Evolutionary conservation across 2,888 invertebrate species (phyloP).

Genomic region (Drosophila flavopinicola): DNA sequence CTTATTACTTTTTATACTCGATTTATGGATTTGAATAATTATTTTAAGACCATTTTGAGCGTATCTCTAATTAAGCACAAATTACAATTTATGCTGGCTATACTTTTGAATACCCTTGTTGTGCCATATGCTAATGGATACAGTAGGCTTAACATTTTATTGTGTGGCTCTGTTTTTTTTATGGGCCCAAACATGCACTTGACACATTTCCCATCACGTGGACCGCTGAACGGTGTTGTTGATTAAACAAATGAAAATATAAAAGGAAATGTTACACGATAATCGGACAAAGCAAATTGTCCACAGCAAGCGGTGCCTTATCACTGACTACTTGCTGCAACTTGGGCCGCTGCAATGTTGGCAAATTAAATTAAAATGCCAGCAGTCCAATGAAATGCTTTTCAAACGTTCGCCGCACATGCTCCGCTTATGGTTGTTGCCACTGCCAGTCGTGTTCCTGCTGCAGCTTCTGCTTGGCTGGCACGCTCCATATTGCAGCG

Average conservation of each 20-base stretch:
- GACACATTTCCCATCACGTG: slow-evolving; percentile 5
- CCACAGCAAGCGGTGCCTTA: background rate
- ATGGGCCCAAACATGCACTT: slow-evolving; percentile 7
- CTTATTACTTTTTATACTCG: too few species aligned
- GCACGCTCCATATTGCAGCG: slow-evolving; percentile 71
- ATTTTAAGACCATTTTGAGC: too few species aligned
- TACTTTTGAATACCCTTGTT: too few species aligned
- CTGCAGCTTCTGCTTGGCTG: slow-evolving; percentile 34
- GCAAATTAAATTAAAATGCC: slow-evolving; percentile 73
- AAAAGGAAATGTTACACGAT: slow-evolving; percentile 38
- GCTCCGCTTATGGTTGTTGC: slow-evolving; percentile 13
- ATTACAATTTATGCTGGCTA: too few species aligned
- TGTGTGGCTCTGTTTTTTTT: slow-evolving; percentile 1
- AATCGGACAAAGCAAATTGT: slow-evolving; percentile 20
- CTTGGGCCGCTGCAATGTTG: slow-evolving; percentile 1
- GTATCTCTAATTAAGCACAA: too few species aligned
- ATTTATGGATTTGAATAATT: too few species aligned
- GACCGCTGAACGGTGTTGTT: background rate
- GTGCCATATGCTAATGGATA: too few species aligned
- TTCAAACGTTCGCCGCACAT: slow-evolving; percentile 39
- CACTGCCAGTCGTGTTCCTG: slow-evolving; percentile 10
- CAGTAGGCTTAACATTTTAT: background rate
- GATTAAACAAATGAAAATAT: slow-evolving; percentile 23
- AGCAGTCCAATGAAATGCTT: slow-evolving; percentile 32
- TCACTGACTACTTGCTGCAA: slow-evolving; percentile 12